These are phyloP conservation scores for Nudaria mundana DNA, from an alignment of 2,888 invertebrate species.

Conservation along the genomic window DNA sequence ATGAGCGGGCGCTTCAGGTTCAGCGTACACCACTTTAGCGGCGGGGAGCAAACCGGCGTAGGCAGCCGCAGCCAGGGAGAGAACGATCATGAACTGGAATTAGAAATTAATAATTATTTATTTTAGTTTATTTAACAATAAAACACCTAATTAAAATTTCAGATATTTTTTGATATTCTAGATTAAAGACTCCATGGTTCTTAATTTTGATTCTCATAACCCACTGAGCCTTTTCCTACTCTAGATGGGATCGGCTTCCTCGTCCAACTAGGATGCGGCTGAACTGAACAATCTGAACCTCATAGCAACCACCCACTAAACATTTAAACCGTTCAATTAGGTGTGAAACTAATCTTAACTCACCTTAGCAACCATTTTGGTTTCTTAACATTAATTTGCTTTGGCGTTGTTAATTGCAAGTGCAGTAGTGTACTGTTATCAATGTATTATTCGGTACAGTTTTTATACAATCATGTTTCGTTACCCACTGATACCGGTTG, in stretches of 20 bases:
- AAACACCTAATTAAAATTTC: too few species aligned
- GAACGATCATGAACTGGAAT: constrained; percentile 50
- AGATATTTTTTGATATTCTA: background rate
- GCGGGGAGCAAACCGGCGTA: constrained; percentile 44
- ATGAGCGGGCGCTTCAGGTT: constrained; percentile 60
- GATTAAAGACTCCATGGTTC: too few species aligned
- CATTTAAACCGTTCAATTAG: too few species aligned
- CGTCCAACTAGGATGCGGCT: too few species aligned
- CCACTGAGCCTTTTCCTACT: too few species aligned
- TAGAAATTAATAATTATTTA: background rate
- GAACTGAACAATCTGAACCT: too few species aligned
- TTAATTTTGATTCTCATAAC: too few species aligned
- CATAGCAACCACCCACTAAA: too few species aligned
- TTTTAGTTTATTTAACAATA: too few species aligned
- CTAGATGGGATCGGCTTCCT: too few species aligned
- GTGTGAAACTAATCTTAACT: background rate
- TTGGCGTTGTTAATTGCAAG: constrained; percentile 1
- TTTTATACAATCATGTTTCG: constrained; percentile 10
- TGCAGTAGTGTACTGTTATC: constrained; percentile 4
- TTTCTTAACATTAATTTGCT: constrained; percentile 5
- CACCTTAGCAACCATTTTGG: constrained; percentile 13
- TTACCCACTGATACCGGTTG: constrained; percentile 7
- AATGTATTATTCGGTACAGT: constrained; percentile 2
- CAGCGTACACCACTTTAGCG: constrained; percentile 56
- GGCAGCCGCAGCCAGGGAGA: constrained; percentile 51